A percentile compares a stretch with the other conserved stretches of the same genome.
These are phyloP conservation scores for Drosophila tani DNA, from an alignment of 1,140 invertebrate genomes.

Conservation along the genomic window DNA sequence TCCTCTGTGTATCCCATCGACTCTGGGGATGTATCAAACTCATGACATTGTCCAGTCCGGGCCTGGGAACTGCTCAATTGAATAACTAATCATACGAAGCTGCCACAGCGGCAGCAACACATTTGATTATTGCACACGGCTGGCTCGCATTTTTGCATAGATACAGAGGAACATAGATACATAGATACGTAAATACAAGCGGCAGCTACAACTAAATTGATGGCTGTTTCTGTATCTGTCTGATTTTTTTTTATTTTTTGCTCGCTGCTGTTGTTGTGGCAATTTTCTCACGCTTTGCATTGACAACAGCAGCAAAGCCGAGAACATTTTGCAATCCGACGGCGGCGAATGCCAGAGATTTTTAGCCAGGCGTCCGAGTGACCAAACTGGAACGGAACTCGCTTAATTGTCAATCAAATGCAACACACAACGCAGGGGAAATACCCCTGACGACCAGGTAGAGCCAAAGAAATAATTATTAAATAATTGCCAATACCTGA, in stretches of 20 bases:
- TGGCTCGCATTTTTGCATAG: conserved; percentile 51
- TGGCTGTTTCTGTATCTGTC: conserved; percentile 36
- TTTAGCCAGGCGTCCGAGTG: conserved; percentile 43
- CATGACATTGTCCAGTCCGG: conserved; percentile 42
- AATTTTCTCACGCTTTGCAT: conserved; percentile 65
- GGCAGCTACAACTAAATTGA: conserved; percentile 45
- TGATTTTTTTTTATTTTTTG: conserved; percentile 2
- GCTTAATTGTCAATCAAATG: conserved; percentile 66
- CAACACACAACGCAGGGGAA: neutral
- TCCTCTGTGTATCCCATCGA: neutral
- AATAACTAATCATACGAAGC: conserved; percentile 48
- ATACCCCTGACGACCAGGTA: neutral
- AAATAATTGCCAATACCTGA: neutral
- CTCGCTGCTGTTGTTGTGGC: conserved; percentile 17
- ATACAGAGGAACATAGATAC: conserved; percentile 9
- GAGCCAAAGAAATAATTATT: neutral
- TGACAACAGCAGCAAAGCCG: conserved; percentile 37
- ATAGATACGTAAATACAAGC: conserved; percentile 4
- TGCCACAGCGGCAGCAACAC: conserved; percentile 33
- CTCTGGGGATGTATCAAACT: conserved; percentile 35
- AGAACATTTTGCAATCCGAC: conserved; percentile 48
- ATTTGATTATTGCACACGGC: conserved; percentile 52
- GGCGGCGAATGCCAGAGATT: conserved; percentile 40
- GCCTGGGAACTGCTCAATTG: conserved; percentile 52
- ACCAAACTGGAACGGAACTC: conserved; percentile 74